Conservation (phyloP, 2,113 vertebrate genomes). For the Megaceryle maxima region DNA sequence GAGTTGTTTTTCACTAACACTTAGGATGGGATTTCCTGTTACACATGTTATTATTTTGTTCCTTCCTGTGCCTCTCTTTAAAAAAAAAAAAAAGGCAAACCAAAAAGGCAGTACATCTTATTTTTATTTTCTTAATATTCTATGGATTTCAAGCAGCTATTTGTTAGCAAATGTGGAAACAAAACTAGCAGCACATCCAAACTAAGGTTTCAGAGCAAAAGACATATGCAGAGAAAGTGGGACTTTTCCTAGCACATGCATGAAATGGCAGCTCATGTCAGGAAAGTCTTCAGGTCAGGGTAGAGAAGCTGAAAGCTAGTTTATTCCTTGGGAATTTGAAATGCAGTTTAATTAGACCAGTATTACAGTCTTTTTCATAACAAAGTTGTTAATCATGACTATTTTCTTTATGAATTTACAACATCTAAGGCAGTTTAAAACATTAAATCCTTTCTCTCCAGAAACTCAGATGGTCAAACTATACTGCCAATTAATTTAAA, state of each 20-base stretch:
- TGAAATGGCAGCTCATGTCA: background rate
- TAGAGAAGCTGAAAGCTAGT: background rate
- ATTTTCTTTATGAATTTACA: constrained; percentile 4
- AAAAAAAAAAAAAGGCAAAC: background rate
- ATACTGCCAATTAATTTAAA: background rate
- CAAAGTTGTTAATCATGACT: background rate
- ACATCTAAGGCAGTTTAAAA: background rate
- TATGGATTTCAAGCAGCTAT: background rate
- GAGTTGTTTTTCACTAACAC: background rate
- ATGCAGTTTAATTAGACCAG: background rate
- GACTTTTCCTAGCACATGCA: background rate
- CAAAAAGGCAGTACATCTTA: background rate
- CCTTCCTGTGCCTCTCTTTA: background rate
- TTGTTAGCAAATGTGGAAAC: background rate
- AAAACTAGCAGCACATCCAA: background rate
- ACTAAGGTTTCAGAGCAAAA: background rate
- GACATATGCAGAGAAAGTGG: background rate
- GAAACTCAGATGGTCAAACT: background rate
- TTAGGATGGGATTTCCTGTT: background rate
- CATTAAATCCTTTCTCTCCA: background rate
- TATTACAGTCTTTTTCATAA: background rate
- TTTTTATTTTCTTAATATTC: background rate
- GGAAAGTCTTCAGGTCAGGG: background rate
- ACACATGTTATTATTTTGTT: background rate
- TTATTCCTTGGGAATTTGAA: background rate